phyloP scores from a whole-genome alignment of 2,888 invertebrate species.

The Neria commutata region DNA sequence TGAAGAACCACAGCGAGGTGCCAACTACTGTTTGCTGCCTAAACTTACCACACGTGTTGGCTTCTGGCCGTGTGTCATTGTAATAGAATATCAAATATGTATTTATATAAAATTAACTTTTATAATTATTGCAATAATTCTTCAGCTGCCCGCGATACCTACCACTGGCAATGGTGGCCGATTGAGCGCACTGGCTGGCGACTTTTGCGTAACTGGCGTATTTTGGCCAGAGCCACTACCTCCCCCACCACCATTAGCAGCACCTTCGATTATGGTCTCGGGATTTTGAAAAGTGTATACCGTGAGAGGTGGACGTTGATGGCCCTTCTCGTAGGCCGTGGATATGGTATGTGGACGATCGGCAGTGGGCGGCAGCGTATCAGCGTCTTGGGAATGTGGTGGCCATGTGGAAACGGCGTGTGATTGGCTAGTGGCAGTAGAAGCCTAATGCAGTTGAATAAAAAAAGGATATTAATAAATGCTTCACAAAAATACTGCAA shows the following conservation, averaged over 20 bases:
- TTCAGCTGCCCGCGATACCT: constrained; percentile 48
- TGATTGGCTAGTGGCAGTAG: constrained; percentile 61
- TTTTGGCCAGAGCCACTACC: constrained; percentile 46
- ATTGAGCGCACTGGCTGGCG: constrained; percentile 64
- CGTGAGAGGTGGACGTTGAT: constrained; percentile 82
- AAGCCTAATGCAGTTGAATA: constrained; percentile 62
- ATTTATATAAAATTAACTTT: background rate
- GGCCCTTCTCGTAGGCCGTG: constrained; percentile 86
- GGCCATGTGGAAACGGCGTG: constrained; percentile 63
- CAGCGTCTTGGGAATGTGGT: constrained; percentile 62
- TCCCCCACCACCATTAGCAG: constrained; percentile 31
- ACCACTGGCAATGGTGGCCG: constrained; percentile 79
- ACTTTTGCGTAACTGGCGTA: constrained; percentile 60
- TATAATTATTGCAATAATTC: constrained; percentile 1
- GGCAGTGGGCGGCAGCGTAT: constrained; percentile 65
- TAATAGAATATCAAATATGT: background rate
- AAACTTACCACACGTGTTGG: constrained; percentile 56
- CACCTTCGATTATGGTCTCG: constrained; percentile 63
- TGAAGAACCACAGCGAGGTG: background rate
- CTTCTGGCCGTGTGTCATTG: constrained; percentile 38
- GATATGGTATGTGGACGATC: constrained; percentile 94
- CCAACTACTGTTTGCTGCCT: constrained; percentile 15
- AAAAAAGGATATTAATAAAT: background rate
- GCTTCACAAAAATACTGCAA: too few species aligned
- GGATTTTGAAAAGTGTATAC: constrained; percentile 88